Evolutionary conservation across 2,888 invertebrate species (phyloP).

Genomic region (Strigamia transsilvanica): DNA sequence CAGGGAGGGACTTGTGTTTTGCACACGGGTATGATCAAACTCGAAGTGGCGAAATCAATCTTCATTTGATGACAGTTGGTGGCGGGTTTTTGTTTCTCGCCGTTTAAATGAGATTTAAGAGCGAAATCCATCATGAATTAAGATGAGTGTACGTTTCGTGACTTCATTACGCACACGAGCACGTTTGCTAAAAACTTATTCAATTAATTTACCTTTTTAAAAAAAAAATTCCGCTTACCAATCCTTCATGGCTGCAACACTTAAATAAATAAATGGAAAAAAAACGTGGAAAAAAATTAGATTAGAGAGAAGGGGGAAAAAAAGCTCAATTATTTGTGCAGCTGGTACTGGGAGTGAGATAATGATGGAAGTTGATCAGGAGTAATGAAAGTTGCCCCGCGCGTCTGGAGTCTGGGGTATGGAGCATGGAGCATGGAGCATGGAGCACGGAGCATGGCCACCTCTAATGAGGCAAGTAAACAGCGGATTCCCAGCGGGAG

Average conservation of each 20-base stretch:
- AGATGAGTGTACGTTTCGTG: conserved; percentile 35
- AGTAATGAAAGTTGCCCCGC: conserved; percentile 33
- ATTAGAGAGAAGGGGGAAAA: neutral
- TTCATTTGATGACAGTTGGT: conserved; percentile 22
- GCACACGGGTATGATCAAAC: conserved; percentile 31
- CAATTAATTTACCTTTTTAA: conserved; percentile 22
- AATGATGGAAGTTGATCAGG: conserved; percentile 45
- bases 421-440: neutral
- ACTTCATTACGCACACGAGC: conserved; percentile 42
- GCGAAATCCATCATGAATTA: conserved; percentile 35
- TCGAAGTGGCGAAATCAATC: conserved; percentile 18
- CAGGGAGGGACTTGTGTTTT: neutral
- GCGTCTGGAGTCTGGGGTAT: neutral
- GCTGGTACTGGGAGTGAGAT: conserved; percentile 24
- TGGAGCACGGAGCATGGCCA: neutral
- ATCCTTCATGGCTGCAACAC: neutral
- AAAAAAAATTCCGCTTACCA: neutral
- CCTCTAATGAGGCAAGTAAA: conserved; percentile 40
- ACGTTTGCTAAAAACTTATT: conserved; percentile 31
- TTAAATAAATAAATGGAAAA: neutral
- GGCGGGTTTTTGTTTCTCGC: neutral
- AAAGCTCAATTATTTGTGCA: conserved; percentile 32
- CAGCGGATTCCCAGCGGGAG: conserved; percentile 21
- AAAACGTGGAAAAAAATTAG: too few relatives aligned
- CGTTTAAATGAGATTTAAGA: conserved; percentile 40